phyloP scores from a whole-genome alignment of 2,888 invertebrate genomes.

The Parochlus steinenii region DNA sequence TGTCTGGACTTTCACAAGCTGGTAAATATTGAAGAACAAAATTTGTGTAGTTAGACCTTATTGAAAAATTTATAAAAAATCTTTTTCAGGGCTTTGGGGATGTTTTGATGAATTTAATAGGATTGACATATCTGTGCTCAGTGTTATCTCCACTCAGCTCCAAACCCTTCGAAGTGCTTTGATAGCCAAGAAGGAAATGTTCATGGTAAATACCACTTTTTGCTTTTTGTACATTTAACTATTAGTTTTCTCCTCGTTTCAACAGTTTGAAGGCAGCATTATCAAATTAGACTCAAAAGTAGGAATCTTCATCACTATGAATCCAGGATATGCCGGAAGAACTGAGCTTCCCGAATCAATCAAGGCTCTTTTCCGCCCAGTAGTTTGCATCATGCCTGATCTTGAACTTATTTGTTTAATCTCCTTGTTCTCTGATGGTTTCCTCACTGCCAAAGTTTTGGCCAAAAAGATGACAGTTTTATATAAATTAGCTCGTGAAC shows the following conservation, averaged over 20 bases:
- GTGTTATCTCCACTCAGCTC: slow-evolving; percentile 82
- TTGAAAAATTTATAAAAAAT: no score
- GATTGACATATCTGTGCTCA: slow-evolving; percentile 80
- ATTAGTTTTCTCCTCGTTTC: slow-evolving; percentile 10
- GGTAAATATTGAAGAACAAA: slow-evolving; percentile 2
- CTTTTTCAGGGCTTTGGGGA: slow-evolving; percentile 75
- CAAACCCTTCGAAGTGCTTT: slow-evolving; percentile 78
- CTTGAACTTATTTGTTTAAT: slow-evolving; percentile 83
- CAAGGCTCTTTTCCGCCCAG: slow-evolving; percentile 80
- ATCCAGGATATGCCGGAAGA: slow-evolving; percentile 83
- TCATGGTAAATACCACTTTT: slow-evolving; percentile 39
- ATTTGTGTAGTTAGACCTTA: no score
- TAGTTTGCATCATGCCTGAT: slow-evolving; percentile 84
- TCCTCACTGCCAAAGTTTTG: slow-evolving; percentile 69
- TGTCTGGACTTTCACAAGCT: slow-evolving; percentile 64
- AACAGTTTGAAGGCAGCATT: slow-evolving; percentile 67
- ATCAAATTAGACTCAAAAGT: slow-evolving; percentile 70
- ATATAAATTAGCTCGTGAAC: slow-evolving; percentile 72
- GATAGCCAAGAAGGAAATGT: slow-evolving; percentile 52
- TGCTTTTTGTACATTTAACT: background rate
- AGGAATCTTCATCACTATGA: slow-evolving; percentile 91
- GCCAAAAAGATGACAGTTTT: slow-evolving; percentile 90
- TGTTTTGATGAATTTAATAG: slow-evolving; percentile 92
- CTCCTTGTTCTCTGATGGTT: slow-evolving; percentile 83
- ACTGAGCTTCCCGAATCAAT: slow-evolving; percentile 86